These are phyloP conservation scores for Calycopis cecrops DNA, from an alignment of 1,140 invertebrate species.

Conservation along the genomic window DNA sequence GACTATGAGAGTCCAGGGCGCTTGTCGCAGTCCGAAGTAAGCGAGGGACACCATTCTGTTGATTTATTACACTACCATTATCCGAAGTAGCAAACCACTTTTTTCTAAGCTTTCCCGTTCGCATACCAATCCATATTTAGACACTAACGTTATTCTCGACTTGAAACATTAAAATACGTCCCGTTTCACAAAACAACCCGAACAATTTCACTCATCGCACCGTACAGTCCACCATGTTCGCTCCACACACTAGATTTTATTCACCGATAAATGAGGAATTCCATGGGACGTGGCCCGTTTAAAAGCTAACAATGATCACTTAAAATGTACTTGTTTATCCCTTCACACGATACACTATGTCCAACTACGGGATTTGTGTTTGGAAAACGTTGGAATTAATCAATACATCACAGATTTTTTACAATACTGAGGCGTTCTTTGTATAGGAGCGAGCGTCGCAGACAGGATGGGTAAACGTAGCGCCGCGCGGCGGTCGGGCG, in stretches of 20 bases:
- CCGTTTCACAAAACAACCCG: slow-evolving; percentile 55
- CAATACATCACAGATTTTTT: slow-evolving; percentile 75
- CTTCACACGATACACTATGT: slow-evolving; percentile 28
- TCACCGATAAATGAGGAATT: slow-evolving; percentile 73
- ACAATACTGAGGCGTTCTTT: slow-evolving; percentile 72
- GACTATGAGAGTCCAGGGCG: slow-evolving; percentile 72
- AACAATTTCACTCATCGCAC: slow-evolving; percentile 51
- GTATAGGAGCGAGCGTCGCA: slow-evolving; percentile 60
- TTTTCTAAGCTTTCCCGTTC: slow-evolving; percentile 34
- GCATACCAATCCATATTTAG: slow-evolving; percentile 66
- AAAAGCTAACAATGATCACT: slow-evolving; percentile 45
- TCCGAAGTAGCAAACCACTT: slow-evolving; percentile 36
- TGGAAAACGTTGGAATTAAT: slow-evolving; percentile 67
- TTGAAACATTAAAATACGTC: slow-evolving; percentile 37
- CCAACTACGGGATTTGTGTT: slow-evolving; percentile 38
- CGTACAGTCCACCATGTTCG: slow-evolving; percentile 64
- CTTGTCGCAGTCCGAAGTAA: slow-evolving; percentile 60
- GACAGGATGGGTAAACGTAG: slow-evolving; percentile 32
- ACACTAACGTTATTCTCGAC: slow-evolving; percentile 36
- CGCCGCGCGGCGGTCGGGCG: slow-evolving; percentile 55
- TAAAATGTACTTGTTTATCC: slow-evolving; percentile 29
- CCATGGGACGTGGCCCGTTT: slow-evolving; percentile 63
- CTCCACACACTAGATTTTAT: slow-evolving; percentile 66
- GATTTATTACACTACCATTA: slow-evolving; percentile 53
- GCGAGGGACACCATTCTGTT: slow-evolving; percentile 65